Percentiles rank a stretch among this genome's conserved stretches.
Conservation (phyloP, 2,113 vertebrate genomes). For the Rhea pennata region DNA sequence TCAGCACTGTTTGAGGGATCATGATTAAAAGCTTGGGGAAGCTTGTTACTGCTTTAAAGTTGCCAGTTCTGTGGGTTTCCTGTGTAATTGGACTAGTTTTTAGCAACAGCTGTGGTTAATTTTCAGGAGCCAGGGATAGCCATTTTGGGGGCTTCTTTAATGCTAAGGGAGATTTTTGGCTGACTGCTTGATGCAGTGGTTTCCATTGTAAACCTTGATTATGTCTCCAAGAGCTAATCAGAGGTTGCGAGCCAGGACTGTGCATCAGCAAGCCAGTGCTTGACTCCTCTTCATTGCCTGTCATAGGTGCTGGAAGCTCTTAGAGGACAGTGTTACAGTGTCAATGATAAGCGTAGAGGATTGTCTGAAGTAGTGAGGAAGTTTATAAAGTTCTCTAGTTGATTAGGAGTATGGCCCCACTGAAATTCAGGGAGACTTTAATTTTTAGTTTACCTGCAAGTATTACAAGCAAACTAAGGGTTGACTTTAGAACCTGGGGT, state of each 20-base stretch:
- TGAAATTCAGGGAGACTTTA: background rate
- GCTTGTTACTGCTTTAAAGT: slow-evolving; percentile 15
- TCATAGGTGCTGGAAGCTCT: background rate
- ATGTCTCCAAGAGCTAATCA: background rate
- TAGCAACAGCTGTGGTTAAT: slow-evolving; percentile 70
- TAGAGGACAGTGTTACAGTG: background rate
- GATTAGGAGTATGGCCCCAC: background rate
- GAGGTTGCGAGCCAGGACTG: background rate
- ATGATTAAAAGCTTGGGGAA: slow-evolving; percentile 54
- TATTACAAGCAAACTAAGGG: background rate
- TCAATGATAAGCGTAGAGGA: background rate
- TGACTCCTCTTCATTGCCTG: background rate
- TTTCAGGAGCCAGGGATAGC: slow-evolving; percentile 53
- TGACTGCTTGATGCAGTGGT: background rate
- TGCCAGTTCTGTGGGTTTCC: slow-evolving; percentile 72
- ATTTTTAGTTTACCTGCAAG: background rate
- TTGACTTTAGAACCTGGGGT: background rate
- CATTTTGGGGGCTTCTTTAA: slow-evolving; percentile 15
- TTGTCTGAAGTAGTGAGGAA: background rate
- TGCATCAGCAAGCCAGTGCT: background rate
- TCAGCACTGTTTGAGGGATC: background rate
- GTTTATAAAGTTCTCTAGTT: background rate
- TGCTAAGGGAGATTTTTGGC: background rate
- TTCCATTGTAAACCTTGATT: slow-evolving; percentile 17
- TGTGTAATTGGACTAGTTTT: slow-evolving; percentile 59